phyloP scores from a whole-genome alignment of 1,140 invertebrate genomes.

The Neodiprion pinetum region DNA sequence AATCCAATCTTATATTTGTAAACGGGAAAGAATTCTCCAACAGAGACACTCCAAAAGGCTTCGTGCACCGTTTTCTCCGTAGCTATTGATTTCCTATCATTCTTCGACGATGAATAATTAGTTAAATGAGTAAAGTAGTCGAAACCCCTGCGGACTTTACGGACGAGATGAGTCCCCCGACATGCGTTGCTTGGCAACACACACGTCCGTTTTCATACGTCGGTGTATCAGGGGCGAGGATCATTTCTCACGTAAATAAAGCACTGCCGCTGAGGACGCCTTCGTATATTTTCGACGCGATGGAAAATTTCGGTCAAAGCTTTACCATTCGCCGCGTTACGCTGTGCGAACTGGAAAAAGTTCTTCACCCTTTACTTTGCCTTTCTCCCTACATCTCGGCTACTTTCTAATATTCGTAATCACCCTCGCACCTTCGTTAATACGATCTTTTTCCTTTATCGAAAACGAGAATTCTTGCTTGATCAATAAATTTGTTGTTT shows the following conservation, averaged over 20 bases:
- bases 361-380: slow-evolving; percentile 5
- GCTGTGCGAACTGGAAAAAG: background rate
- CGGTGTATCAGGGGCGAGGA: slow-evolving; percentile 54
- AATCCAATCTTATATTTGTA: too few relatives aligned
- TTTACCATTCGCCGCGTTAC: background rate
- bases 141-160: slow-evolving; percentile 52
- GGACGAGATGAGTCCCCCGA: slow-evolving; percentile 52
- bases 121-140: slow-evolving; percentile 56
- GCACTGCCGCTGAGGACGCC: slow-evolving; percentile 20
- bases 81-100: background rate
- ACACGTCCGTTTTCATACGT: slow-evolving; percentile 49
- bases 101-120: slow-evolving; percentile 4
- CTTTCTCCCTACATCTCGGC: slow-evolving; percentile 16
- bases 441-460: too few relatives aligned
- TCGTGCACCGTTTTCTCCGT: background rate
- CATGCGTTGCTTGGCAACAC: slow-evolving; percentile 55
- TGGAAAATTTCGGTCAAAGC: slow-evolving; percentile 1
- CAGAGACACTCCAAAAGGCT: background rate
- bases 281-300: background rate
- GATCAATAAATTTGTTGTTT: too few relatives aligned
- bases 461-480: too few relatives aligned
- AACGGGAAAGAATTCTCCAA: slow-evolving; percentile 29
- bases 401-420: slow-evolving; percentile 5
- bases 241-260: slow-evolving; percentile 49
- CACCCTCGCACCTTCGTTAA: background rate